Conservation (phyloP, 2,113 vertebrate genomes). For the Alaudala cheleensis region DNA sequence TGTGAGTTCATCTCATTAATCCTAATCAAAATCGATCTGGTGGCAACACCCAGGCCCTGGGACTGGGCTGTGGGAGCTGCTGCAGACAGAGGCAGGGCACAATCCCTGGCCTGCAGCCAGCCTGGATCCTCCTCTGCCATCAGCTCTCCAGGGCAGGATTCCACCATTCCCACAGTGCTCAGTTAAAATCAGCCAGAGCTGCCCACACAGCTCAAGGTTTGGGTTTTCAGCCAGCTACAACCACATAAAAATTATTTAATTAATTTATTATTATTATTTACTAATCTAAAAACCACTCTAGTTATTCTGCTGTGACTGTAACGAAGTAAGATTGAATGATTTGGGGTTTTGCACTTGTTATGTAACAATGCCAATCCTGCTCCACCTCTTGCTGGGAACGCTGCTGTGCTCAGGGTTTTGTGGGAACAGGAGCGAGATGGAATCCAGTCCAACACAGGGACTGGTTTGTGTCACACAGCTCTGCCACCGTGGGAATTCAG, state of each 20-base stretch:
- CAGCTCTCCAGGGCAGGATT: background rate
- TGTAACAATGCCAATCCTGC: rapidly evolving
- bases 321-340: too few relatives aligned
- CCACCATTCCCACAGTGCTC: background rate
- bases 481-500: background rate
- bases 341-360: background rate
- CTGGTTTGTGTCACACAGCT: background rate
- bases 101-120: background rate
- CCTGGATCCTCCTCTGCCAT: background rate
- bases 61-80: background rate
- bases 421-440: background rate
- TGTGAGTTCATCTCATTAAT: background rate
- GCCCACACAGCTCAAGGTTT: rapidly evolving
- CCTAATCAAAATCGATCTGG: background rate
- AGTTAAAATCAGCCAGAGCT: background rate
- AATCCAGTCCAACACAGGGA: background rate
- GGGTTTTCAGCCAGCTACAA: background rate
- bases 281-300: background rate
- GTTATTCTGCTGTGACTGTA: background rate
- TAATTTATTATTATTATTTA: background rate
- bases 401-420: background rate
- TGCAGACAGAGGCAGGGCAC: background rate
- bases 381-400: background rate
- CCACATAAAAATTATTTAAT: rapidly evolving
- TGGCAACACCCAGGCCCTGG: background rate